Percentiles rank a stretch among this genome's conserved stretches.
Evolutionary conservation across 2,888 invertebrate species (phyloP).

Genomic region (Drosophila barbarae): DNA sequence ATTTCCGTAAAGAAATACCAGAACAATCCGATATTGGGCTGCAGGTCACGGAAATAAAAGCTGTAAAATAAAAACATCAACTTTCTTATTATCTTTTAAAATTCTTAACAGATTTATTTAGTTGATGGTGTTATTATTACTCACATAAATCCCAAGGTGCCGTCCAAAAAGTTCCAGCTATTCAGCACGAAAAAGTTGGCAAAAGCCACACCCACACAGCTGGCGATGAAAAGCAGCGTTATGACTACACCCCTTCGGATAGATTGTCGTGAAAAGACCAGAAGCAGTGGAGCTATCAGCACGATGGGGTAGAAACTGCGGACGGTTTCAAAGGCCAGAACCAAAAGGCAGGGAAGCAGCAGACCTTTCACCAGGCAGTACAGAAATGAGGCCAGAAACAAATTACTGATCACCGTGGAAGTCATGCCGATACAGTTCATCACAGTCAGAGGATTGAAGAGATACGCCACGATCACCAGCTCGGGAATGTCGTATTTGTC

Average conservation of each 20-base stretch:
- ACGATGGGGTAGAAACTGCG: constrained; percentile 91
- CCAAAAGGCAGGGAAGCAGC: constrained; percentile 83
- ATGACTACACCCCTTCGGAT: constrained; percentile 38
- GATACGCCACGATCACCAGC: constrained; percentile 88
- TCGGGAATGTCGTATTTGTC: constrained; percentile 81
- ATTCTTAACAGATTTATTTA: too few relatives aligned
- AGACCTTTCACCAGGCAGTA: constrained; percentile 85
- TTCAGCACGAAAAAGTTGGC: constrained; percentile 82
- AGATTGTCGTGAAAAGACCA: constrained; percentile 77
- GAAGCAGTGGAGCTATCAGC: constrained; percentile 89
- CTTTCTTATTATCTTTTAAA: neutral
- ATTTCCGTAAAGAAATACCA: constrained; percentile 99
- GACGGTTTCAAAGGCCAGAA: constrained; percentile 88
- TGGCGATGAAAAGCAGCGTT: constrained; percentile 50
- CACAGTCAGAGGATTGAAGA: constrained; percentile 94
- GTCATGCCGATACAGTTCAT: constrained; percentile 93
- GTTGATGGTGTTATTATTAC: constrained; percentile 71
- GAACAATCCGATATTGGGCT: constrained; percentile 98
- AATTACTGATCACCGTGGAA: constrained; percentile 93
- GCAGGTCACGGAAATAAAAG: constrained; percentile 93
- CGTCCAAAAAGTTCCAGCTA: constrained; percentile 84
- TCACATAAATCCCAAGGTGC: constrained; percentile 91
- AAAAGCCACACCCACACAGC: constrained; percentile 57
- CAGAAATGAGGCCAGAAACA: constrained; percentile 87
- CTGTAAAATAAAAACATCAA: constrained; percentile 82